Evolutionary conservation across 2,888 invertebrate genomes (phyloP).

Genomic region (Phorcus lineatus): DNA sequence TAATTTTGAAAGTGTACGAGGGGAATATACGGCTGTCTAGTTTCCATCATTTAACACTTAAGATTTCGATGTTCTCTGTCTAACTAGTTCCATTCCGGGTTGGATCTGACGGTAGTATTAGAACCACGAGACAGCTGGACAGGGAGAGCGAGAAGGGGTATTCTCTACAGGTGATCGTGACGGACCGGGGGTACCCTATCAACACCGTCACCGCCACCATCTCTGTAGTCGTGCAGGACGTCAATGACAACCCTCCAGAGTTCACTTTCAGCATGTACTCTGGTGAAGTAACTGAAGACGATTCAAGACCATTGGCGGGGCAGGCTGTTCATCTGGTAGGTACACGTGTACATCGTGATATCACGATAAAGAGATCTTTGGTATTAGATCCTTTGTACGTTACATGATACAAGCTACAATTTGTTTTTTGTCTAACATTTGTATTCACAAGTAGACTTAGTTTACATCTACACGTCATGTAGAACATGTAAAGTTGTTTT

Average conservation of each 20-base stretch:
- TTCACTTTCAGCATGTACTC: constrained; percentile 26
- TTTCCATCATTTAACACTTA: too few relatives aligned
- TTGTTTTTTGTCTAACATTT: too few relatives aligned
- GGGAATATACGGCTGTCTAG: too few relatives aligned
- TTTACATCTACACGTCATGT: too few relatives aligned
- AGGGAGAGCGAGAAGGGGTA: constrained; percentile 5
- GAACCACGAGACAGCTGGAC: background rate
- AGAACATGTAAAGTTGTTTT: too few relatives aligned
- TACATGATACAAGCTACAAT: too few relatives aligned
- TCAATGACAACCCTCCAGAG: constrained; percentile 41
- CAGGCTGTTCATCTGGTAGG: background rate
- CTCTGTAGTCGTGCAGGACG: constrained; percentile 29
- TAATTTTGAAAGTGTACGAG: too few relatives aligned
- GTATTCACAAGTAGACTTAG: too few relatives aligned
- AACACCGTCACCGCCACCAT: constrained; percentile 17
- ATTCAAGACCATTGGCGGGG: background rate
- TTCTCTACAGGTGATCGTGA: background rate
- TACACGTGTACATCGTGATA: background rate
- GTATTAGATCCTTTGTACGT: too few relatives aligned
- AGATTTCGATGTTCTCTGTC: too few relatives aligned
- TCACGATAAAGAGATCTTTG: too few relatives aligned
- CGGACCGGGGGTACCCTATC: background rate
- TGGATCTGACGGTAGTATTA: background rate
- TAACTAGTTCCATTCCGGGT: constrained; percentile 1
- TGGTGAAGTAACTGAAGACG: constrained; percentile 30